phyloP scores from a whole-genome alignment of 2,113 vertebrate species.

The Cariama cristata region DNA sequence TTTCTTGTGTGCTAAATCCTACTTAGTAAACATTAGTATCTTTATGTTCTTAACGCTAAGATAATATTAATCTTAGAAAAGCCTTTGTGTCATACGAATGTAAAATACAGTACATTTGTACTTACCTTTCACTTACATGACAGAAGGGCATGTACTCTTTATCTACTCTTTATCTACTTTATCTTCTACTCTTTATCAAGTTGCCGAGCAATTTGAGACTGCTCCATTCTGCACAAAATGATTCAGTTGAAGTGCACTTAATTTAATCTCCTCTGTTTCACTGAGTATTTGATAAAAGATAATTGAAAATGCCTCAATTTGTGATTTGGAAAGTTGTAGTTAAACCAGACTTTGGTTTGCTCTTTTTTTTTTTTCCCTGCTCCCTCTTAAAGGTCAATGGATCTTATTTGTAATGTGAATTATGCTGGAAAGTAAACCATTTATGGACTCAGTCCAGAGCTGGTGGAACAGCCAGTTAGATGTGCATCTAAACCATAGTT shows the following conservation, averaged over 20 bases:
- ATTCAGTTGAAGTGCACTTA: slow-evolving; percentile 55
- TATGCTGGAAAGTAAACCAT: not conserved
- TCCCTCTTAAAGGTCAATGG: slow-evolving; percentile 2
- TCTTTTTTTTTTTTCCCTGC: not conserved
- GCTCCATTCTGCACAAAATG: slow-evolving; percentile 37
- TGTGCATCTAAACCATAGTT: not conserved
- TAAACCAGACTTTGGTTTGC: slow-evolving; percentile 26
- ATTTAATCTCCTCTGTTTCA: slow-evolving; percentile 54
- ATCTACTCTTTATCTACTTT: slow-evolving; percentile 39
- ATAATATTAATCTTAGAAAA: slow-evolving; percentile 41
- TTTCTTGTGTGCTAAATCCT: slow-evolving; percentile 39
- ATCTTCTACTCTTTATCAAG: slow-evolving; percentile 47
- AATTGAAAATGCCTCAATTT: slow-evolving; percentile 27
- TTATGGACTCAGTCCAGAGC: not conserved
- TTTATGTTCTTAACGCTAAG: slow-evolving; percentile 24
- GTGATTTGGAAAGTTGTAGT: slow-evolving; percentile 29
- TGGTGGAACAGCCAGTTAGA: not conserved
- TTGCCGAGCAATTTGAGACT: not conserved
- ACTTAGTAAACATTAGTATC: slow-evolving; percentile 36
- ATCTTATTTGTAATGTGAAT: not conserved
- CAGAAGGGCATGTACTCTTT: not conserved
- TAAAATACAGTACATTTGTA: not conserved
- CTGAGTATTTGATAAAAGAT: slow-evolving; percentile 55
- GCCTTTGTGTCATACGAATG: not conserved
- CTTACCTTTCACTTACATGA: not conserved